phyloP scores from a whole-genome alignment of 37 sponge, comb jelly and placozoan species.

The Crambe crambe region DNA sequence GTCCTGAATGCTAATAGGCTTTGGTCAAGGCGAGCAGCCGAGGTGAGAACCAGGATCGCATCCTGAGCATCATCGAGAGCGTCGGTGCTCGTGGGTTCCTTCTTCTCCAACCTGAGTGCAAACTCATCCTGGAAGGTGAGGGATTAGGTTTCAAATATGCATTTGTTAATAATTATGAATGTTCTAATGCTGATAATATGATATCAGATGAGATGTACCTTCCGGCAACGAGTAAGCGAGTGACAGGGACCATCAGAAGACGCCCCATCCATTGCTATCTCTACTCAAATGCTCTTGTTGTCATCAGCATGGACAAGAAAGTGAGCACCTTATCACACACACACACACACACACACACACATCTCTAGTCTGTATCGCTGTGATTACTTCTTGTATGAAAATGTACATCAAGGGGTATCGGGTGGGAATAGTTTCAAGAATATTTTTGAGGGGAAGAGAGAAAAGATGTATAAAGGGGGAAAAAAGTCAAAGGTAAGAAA shows the following conservation, averaged over 20 bases:
- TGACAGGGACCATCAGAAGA: conserved; percentile 47
- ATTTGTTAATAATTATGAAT: not conserved
- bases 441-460: too few species aligned
- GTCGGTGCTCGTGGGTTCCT: conserved; percentile 40
- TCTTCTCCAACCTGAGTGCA: conserved; percentile 31
- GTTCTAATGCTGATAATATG: not conserved
- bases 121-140: conserved; percentile 36
- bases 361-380: not conserved
- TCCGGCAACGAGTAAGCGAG: conserved; percentile 32
- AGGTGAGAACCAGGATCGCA: conserved; percentile 15
- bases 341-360: not conserved
- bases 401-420: too few species aligned
- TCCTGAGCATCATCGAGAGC: conserved; percentile 31
- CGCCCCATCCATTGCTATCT: conserved; percentile 40
- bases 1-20: not conserved
- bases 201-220: conserved; percentile 24
- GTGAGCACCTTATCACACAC: not conserved
- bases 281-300: conserved; percentile 58
- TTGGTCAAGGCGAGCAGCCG: not conserved
- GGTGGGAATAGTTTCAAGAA: too few species aligned
- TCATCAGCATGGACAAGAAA: conserved; percentile 45
- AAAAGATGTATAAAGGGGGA: not conserved
- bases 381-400: too few species aligned
- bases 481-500: not conserved
- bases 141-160: not conserved